phyloP scores from a whole-genome alignment of 2,113 vertebrate genomes.

The Psilopsiagon aurifrons region DNA sequence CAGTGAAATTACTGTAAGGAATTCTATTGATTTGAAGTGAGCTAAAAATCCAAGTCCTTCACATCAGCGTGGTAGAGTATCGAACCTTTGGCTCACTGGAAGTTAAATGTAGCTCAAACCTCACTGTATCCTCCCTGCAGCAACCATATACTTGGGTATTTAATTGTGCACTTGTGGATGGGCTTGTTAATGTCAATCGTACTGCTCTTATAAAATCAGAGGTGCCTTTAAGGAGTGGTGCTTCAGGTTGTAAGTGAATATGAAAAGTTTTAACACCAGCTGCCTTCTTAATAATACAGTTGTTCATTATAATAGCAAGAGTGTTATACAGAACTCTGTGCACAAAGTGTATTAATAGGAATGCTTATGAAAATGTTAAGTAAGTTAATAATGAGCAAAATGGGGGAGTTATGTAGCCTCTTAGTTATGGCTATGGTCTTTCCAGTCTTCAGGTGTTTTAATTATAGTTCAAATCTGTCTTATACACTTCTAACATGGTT shows the following conservation, averaged over 20 bases:
- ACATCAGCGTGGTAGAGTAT: background rate
- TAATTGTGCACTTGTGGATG: background rate
- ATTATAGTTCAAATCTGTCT: background rate
- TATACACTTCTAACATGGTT: background rate
- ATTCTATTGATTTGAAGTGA: background rate
- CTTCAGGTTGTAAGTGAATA: background rate
- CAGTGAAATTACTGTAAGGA: background rate
- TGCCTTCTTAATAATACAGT: background rate
- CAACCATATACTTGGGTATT: background rate
- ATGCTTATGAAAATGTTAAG: background rate
- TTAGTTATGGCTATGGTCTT: background rate
- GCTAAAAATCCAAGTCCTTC: background rate
- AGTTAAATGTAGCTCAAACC: background rate
- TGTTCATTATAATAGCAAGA: background rate
- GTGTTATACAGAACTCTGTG: background rate
- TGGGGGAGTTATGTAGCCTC: background rate
- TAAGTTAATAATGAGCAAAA: background rate
- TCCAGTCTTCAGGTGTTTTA: background rate
- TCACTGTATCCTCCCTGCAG: background rate
- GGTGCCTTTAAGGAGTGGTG: background rate
- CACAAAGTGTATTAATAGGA: background rate
- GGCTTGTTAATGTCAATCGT: background rate
- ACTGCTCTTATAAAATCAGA: background rate
- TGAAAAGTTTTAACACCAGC: background rate
- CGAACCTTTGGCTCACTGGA: background rate